These are phyloP conservation scores for Pachyuromys duprasi DNA, from an alignment of 2,797 vertebrate genomes.

Conservation along the genomic window DNA sequence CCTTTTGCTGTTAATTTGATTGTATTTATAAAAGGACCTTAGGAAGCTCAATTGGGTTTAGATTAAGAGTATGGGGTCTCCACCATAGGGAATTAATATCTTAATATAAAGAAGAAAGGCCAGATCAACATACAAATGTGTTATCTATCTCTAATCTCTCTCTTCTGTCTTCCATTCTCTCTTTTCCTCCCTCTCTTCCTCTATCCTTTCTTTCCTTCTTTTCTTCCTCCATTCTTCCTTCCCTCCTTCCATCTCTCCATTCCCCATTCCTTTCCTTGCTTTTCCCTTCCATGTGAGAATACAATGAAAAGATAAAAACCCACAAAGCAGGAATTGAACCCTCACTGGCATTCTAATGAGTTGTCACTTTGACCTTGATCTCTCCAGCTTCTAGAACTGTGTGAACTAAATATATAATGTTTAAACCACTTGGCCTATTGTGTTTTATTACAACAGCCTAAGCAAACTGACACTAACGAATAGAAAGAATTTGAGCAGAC, in stretches of 20 bases:
- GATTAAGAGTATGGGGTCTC: neutral
- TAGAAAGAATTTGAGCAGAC: constrained; percentile 19
- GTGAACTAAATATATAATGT: neutral
- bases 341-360: neutral
- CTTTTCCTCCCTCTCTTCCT: too few relatives aligned
- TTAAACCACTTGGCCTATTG: neutral
- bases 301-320: neutral
- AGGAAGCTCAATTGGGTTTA: neutral
- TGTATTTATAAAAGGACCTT: neutral
- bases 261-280: accelerated
- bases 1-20: neutral
- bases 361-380: neutral
- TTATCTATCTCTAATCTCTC: neutral
- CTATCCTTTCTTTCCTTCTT: too few relatives aligned
- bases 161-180: neutral
- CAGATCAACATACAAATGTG: neutral
- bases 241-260: neutral
- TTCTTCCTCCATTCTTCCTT: neutral
- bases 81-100: neutral
- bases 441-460: neutral
- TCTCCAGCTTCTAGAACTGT: neutral
- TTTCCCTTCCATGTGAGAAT: neutral
- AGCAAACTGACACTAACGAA: constrained; percentile 2
- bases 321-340: neutral
- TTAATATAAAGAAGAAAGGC: neutral